phyloP scores from a whole-genome alignment of 2,113 vertebrate genomes.

The Chaetorhynchus papuensis region DNA sequence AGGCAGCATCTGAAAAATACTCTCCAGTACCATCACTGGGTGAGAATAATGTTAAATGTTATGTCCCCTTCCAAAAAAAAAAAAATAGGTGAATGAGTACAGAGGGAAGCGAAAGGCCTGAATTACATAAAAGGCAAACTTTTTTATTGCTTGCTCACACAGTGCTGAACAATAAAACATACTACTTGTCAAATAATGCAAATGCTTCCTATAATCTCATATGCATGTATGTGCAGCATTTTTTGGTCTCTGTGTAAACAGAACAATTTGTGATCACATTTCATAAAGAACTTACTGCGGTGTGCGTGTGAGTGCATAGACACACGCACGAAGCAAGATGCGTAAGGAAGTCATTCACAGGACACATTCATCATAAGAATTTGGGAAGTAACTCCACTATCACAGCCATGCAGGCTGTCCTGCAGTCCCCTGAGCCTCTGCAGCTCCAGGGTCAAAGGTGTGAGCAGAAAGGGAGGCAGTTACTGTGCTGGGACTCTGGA shows the following conservation, averaged over 20 bases:
- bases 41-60: conserved; percentile 1
- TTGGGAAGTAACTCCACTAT: not conserved
- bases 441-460: not conserved
- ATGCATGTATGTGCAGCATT: not conserved
- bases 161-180: not conserved
- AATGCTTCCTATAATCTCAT: not conserved
- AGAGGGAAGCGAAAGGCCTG: not conserved
- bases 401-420: not conserved
- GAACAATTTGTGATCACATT: not conserved
- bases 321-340: not conserved
- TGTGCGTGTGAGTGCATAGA: not conserved
- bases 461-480: not conserved
- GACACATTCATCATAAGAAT: not conserved
- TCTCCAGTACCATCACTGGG: not conserved
- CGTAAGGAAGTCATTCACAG: not conserved
- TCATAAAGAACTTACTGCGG: not conserved
- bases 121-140: not conserved
- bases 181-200: not conserved
- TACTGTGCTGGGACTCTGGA: not conserved
- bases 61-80: not conserved
- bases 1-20: not conserved
- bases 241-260: conserved; percentile 12
- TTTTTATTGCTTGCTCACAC: not conserved
- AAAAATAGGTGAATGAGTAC: not conserved
- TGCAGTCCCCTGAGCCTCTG: not conserved